Evolutionary conservation across 2,888 invertebrate species (phyloP), one percentile per base, ranked within the genome.

Genomic region (Drosophila paranaensis): DNA sequence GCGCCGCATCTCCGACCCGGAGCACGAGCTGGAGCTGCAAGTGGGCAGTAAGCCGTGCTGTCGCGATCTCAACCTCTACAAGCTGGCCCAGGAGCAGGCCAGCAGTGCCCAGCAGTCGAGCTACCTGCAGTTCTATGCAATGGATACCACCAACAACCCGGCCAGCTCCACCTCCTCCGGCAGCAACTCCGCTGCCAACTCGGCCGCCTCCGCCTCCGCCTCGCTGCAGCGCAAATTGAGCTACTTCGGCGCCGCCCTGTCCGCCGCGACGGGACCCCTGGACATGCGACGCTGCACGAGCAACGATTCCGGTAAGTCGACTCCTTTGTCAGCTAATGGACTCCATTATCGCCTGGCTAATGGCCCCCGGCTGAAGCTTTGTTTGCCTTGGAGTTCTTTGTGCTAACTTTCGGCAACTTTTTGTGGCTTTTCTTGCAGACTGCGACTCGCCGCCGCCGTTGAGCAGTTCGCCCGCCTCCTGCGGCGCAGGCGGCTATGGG

Each of bases 231-330:
- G 89, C 0, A 90, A 91, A 77, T 79, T 90, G 79, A 79, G 87
- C 63, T 91, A 90, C 56, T 91, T 90, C 73, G 87, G 89, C 54
- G 82, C 88, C 70, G 77, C 80, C 30, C 57, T 80, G 68, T 73
- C 79, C 64, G 75, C 82, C 30, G 79, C 79, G 3, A 46, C 81
- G 65, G 51, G 85, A 77, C 77, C 91, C 72, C 75, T 93, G 27
- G 93, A 93, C 87, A 93, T 93, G 93, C 89, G 93, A 79, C 91
- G 93, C 65, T 93, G 93, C 76, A 89, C 90, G 42, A 91, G 88
- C 80, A 92, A 92, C 74, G 93, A 93, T 70, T 93, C 93, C 82
- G 93, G 93, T 93, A 82, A 91, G 89, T 80, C 33, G 1, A 8
- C 9, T 27, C 25, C 63, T 60, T 83, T 74, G 62, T 68, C 14